Conservation (phyloP, 2,888 invertebrate species). For the Cephus nigrinus region DNA sequence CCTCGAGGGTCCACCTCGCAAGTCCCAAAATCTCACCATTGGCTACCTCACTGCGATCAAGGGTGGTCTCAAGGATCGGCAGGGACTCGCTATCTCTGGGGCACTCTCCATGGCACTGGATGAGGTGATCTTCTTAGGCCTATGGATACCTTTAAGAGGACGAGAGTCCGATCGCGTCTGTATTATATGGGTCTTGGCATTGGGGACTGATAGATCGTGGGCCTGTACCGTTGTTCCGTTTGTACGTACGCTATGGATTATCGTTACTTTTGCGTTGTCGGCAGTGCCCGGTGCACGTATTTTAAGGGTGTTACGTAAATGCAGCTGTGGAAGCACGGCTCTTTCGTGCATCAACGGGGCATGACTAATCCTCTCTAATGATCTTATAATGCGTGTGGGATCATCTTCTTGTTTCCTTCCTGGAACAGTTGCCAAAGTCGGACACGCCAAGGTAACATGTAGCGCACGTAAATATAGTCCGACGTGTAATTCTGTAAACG, state of each 20-base stretch:
- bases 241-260: background rate
- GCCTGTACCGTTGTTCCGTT: background rate
- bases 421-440: background rate
- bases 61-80: conserved; percentile 80
- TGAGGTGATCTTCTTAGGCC: conserved; percentile 70
- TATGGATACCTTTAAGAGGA: background rate
- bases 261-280: background rate
- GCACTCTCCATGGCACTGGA: conserved; percentile 91
- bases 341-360: background rate
- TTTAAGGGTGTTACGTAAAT: background rate
- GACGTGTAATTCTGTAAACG: background rate
- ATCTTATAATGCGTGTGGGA: background rate
- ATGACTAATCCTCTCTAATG: background rate
- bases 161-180: background rate
- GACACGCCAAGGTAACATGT: background rate
- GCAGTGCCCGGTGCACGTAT: background rate
- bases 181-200: too few relatives aligned
- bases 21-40: conserved; percentile 73
- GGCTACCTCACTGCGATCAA: conserved; percentile 88
- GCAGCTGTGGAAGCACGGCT: background rate
- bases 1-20: conserved; percentile 31
- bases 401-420: background rate
- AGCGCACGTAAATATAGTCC: background rate
- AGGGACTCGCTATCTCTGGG: conserved; percentile 90
- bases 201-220: too few relatives aligned